Evolutionary conservation across 2,797 vertebrate genomes (phyloP), one percentile per base, ranked within the genome.

Genomic region (Halcyon smyrnensis): DNA sequence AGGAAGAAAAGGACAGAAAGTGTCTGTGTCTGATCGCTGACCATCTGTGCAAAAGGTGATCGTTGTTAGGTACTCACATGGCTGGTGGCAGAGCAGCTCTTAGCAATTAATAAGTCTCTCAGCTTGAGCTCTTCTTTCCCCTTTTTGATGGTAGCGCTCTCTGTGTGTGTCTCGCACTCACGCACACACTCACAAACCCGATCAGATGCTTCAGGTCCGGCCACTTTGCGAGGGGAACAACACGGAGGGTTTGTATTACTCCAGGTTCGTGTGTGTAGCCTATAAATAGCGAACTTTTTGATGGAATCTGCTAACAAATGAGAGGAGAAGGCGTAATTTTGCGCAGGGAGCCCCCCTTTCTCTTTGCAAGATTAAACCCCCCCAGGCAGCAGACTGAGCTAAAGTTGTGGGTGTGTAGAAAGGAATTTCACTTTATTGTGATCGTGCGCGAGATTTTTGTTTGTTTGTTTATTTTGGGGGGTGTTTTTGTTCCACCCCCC

Each of bases 281-380:
- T 98, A 98, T 97, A 98, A 98, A 98, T 97, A 98, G 97, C 94
- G 97, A 98, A 98, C 97, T 98, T 98, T 98, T 97, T 96, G 97
- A 97, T 97, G 82, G 95, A 98, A 97, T 97, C 96, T 87, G 95
- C 96, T 93, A 97, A 98, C 98, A 98, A 98, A 98, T 98, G 98
- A 97, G 97, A 98, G 95, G 87, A 97, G 97, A 97, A 91, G 95
- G 97, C 95, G 97, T 97, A 96, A 96, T 97, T 96, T 95, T 97
- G 97, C 97, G 93, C 97, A 86, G 90, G 94, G 94, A 88, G 84
- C 95, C 95, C 97, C 94, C 95, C 97, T 95, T 91, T 97, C 93
- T 85, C 94, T 80, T 91, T 57, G 95, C 85, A 45, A 95, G 96
- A 96, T 97, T 96, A 90, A 97, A 96, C 23, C 78, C 96, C 92